phyloP scores from a whole-genome alignment of 53 echinoderm and acorn worm genomes.

The Arbacia lixula region DNA sequence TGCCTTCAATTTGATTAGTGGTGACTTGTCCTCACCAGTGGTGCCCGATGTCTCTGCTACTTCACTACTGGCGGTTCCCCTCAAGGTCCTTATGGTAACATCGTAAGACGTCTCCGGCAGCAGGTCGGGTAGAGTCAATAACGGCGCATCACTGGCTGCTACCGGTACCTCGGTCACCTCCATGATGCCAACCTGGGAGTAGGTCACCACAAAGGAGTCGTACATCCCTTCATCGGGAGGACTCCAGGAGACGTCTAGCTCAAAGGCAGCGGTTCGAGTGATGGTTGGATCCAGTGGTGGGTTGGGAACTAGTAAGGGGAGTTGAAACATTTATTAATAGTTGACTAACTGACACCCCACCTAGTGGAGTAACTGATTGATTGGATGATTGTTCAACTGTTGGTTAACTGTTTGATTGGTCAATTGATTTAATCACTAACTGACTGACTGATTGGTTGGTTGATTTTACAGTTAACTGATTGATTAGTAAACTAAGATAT shows the following conservation, averaged over 20 bases:
- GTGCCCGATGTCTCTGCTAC: constrained; percentile 18
- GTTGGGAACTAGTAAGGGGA: constrained; percentile 23
- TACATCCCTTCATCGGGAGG: background rate
- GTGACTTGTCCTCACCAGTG: constrained; percentile 21
- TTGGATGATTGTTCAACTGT: too few species aligned
- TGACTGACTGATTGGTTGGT: too few species aligned
- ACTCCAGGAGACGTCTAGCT: constrained; percentile 27
- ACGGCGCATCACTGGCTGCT: background rate
- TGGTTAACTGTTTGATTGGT: too few species aligned
- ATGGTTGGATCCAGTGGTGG: constrained; percentile 5
- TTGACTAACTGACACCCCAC: background rate
- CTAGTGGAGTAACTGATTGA: too few species aligned
- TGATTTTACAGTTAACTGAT: too few species aligned
- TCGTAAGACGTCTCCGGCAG: constrained; percentile 13
- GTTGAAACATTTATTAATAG: background rate
- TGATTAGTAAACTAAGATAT: too few species aligned
- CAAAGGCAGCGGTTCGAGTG: constrained; percentile 14
- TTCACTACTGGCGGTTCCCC: constrained; percentile 5
- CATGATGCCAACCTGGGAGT: background rate
- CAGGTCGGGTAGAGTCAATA: constrained; percentile 4
- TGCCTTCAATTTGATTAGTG: too few species aligned
- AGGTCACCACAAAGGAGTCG: constrained; percentile 18
- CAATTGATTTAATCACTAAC: too few species aligned
- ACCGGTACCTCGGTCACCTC: background rate
- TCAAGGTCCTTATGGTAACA: background rate